Evolutionary conservation across 2,888 invertebrate species (phyloP).

Genomic region (Tinea pellionella): DNA sequence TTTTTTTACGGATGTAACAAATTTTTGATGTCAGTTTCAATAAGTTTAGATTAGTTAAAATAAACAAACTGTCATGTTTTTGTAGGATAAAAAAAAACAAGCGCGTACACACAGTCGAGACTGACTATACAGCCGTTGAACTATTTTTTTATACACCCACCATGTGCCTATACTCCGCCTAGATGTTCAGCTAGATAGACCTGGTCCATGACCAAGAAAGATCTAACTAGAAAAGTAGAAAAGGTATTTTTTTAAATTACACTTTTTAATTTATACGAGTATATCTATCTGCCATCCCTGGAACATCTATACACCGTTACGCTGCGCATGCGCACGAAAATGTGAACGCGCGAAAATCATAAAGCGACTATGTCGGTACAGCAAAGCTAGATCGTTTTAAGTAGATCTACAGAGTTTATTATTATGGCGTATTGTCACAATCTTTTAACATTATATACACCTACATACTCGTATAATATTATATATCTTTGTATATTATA

Average conservation of each 20-base stretch:
- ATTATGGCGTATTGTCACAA: background rate
- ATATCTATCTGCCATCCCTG: slow-evolving; percentile 24
- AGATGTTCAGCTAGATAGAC: too few relatives aligned
- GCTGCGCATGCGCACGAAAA: slow-evolving; percentile 16
- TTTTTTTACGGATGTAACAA: too few relatives aligned
- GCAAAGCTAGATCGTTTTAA: background rate
- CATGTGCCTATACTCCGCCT: too few relatives aligned
- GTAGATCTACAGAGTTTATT: background rate
- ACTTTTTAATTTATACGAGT: background rate
- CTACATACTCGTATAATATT: background rate
- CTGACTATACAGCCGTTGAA: too few relatives aligned
- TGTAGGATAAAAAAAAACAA: too few relatives aligned
- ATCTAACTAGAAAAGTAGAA: too few relatives aligned
- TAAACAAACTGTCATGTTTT: too few relatives aligned
- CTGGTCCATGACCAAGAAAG: too few relatives aligned
- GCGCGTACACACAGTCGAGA: too few relatives aligned
- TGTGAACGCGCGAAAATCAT: slow-evolving; percentile 52
- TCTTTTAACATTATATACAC: background rate
- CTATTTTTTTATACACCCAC: too few relatives aligned
- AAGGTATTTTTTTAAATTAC: too few relatives aligned
- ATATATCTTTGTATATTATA: background rate
- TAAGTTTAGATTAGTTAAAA: background rate
- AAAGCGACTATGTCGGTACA: slow-evolving; percentile 24
- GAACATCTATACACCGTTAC: slow-evolving; percentile 28
- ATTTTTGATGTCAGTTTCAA: background rate